These are phyloP conservation scores for Agrochola lychnidis DNA, from an alignment of 2,888 invertebrate species.

Conservation along the genomic window DNA sequence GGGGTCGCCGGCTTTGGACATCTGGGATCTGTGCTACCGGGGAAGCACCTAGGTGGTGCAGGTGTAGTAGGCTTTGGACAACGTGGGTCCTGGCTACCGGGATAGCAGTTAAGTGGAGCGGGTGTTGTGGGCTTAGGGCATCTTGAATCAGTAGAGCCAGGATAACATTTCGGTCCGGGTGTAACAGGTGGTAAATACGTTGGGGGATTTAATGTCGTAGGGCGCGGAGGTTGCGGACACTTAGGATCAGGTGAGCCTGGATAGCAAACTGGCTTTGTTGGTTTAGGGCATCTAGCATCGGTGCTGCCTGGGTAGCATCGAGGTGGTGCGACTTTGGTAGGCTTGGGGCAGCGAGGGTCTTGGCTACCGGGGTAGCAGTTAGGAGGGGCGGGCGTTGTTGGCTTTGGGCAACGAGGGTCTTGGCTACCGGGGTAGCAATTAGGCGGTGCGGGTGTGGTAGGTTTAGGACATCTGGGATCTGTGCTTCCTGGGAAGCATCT, in stretches of 20 bases:
- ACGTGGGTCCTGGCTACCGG: constrained; percentile 27
- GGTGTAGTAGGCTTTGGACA: neutral
- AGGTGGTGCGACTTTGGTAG: constrained; percentile 64
- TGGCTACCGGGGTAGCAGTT: neutral
- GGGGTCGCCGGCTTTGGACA: neutral
- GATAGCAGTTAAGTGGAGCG: constrained; percentile 72
- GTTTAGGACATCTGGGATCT: constrained; percentile 68
- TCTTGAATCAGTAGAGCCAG: constrained; percentile 66
- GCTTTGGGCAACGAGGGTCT: constrained; percentile 39
- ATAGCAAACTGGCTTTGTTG: constrained; percentile 60
- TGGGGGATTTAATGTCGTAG: constrained; percentile 70
- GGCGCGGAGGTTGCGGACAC: constrained; percentile 76
- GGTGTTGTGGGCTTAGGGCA: constrained; percentile 67
- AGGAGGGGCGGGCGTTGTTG: constrained; percentile 38
- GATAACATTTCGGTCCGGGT: constrained; percentile 66
- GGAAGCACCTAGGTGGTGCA: neutral
- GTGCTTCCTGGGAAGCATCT: constrained; percentile 67
- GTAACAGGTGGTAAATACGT: constrained; percentile 66
- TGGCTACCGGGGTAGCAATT: neutral
- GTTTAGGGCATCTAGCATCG: constrained; percentile 66
- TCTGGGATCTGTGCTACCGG: neutral
- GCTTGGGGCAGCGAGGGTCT: constrained; percentile 40
- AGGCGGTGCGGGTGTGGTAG: constrained; percentile 9
- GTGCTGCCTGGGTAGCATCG: constrained; percentile 69
- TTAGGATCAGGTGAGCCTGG: constrained; percentile 78